A percentile compares a stretch with the other conserved stretches of the same genome.
These are phyloP conservation scores for Gryllus longicercus DNA, from an alignment of 2,888 invertebrate genomes.

Conservation along the genomic window DNA sequence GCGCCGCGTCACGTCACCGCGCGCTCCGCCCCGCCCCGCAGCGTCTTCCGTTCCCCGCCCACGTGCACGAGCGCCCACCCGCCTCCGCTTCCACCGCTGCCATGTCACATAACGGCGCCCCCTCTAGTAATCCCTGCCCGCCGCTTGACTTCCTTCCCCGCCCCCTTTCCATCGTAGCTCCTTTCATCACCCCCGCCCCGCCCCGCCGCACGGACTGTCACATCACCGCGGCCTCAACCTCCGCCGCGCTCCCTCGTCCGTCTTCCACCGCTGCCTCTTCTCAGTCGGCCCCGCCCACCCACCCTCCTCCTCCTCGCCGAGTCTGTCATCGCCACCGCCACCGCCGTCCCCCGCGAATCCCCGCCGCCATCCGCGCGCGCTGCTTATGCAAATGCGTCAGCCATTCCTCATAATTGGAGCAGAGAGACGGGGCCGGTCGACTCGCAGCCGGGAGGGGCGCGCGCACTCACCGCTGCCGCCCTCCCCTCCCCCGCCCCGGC, in stretches of 20 bases:
- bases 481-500: too few relatives aligned
- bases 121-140: too few relatives aligned
- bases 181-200: background rate
- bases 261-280: background rate
- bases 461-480: too few relatives aligned
- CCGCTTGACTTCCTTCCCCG: background rate
- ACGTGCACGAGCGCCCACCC: too few relatives aligned
- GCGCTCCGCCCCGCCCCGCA: too few relatives aligned
- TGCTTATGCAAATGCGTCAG: background rate
- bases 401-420: constrained; percentile 17
- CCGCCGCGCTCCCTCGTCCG: background rate
- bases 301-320: background rate
- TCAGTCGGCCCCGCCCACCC: background rate
- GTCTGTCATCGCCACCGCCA: background rate
- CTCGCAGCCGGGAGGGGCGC: too few relatives aligned
- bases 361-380: too few relatives aligned
- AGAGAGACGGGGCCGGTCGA: background rate
- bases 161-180: background rate
- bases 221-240: background rate
- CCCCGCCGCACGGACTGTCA: background rate
- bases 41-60: too few relatives aligned
- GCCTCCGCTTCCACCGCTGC: too few relatives aligned
- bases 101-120: too few relatives aligned
- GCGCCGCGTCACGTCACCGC: too few relatives aligned
- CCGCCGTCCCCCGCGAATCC: too few relatives aligned